A percentile compares a stretch with the other conserved stretches of the same genome.
Evolutionary conservation across 2,888 invertebrate genomes (phyloP).

Genomic region (Andrena bucephala): DNA sequence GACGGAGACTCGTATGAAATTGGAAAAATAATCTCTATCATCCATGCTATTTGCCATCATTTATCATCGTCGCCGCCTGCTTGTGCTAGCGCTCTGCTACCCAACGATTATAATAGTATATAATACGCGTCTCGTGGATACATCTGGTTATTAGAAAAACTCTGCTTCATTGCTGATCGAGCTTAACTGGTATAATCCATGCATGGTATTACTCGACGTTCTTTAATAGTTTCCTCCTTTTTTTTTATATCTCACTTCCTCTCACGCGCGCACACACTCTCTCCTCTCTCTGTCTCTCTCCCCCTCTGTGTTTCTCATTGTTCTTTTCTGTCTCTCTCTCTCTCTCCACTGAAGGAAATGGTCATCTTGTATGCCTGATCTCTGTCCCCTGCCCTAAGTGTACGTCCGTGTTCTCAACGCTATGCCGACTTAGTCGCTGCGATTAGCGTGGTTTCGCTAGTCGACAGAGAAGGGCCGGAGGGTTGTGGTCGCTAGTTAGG

Average conservation of each 20-base stretch:
- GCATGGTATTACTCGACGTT: neutral
- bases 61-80: conserved; percentile 19
- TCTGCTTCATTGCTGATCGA: neutral
- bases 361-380: conserved; percentile 40
- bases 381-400: conserved; percentile 44
- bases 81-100: conserved; percentile 40
- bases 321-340: neutral
- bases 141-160: neutral
- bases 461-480: conserved; percentile 75
- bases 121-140: neutral
- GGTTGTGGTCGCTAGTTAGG: conserved; percentile 82
- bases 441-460: conserved; percentile 68
- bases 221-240: neutral
- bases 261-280: conserved; percentile 4
- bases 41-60: conserved; percentile 39
- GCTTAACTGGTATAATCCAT: conserved; percentile 8
- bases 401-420: conserved; percentile 60
- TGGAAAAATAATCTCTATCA: conserved; percentile 78
- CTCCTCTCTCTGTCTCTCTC: neutral
- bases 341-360: conserved; percentile 16
- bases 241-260: neutral
- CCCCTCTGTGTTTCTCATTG: neutral
- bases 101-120: conserved; percentile 12
- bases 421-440: conserved; percentile 64
- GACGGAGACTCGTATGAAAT: conserved; percentile 75